phyloP scores from a whole-genome alignment of 2,797 vertebrate species.

The Gymnodraco acuticeps region DNA sequence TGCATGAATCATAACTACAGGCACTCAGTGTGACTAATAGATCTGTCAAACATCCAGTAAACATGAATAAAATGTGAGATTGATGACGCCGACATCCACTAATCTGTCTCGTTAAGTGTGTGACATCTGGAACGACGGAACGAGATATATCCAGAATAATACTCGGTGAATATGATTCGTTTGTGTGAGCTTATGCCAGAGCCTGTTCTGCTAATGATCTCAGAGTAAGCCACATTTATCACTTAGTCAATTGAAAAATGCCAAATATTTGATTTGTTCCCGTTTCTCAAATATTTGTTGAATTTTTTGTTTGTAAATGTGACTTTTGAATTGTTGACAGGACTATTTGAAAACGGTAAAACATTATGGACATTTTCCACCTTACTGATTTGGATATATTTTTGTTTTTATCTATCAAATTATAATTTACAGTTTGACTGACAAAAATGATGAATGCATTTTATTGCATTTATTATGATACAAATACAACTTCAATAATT shows the following conservation, averaged over 20 bases:
- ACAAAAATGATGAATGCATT: no score
- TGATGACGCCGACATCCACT: no score
- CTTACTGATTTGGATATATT: neutral
- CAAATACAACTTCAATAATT: no score
- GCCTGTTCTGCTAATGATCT: neutral
- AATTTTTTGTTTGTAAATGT: neutral
- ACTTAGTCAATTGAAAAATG: neutral
- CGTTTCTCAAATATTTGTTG: neutral
- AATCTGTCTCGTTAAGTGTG: conserved; percentile 27
- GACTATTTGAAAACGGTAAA: neutral
- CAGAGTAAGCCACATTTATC: no score
- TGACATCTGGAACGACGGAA: conserved; percentile 12
- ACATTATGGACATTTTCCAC: neutral
- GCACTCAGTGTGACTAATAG: conserved; percentile 20
- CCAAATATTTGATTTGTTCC: neutral
- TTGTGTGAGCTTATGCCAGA: neutral
- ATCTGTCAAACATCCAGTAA: conserved; percentile 40
- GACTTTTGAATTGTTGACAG: neutral
- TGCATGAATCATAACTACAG: conserved; percentile 10
- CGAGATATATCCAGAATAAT: conserved; percentile 1
- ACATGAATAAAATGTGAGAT: conserved; percentile 65
- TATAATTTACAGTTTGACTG: neutral
- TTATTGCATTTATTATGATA: no score
- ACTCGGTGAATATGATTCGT: neutral
- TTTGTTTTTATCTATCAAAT: neutral